These are phyloP conservation scores for Sphenopsis melanotis DNA, from an alignment of 2,797 vertebrate species.

Conservation along the genomic window DNA sequence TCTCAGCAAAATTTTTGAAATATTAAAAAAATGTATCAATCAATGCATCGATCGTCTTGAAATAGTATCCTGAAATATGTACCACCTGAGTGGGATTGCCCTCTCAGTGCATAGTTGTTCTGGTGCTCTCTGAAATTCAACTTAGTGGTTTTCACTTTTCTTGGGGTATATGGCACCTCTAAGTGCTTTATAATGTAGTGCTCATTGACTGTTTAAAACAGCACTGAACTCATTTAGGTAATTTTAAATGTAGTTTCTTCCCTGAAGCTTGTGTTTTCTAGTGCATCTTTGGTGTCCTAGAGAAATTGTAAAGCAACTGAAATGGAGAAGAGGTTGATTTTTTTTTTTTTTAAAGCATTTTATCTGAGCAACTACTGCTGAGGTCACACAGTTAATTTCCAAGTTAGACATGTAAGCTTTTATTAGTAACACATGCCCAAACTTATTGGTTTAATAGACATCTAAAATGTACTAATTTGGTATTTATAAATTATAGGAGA, in stretches of 20 bases:
- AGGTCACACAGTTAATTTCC: neutral
- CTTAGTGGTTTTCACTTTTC: neutral
- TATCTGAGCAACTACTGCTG: neutral
- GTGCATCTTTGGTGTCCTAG: neutral
- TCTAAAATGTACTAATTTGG: neutral
- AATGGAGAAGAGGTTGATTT: neutral
- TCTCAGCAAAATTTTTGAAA: neutral
- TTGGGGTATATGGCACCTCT: neutral
- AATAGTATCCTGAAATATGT: neutral
- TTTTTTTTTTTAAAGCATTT: neutral
- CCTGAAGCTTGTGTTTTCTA: neutral
- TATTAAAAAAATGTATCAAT: neutral
- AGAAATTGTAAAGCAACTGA: neutral
- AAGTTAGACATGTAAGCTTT: neutral
- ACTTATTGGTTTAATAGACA: neutral
- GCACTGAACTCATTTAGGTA: neutral
- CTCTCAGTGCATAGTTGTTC: neutral
- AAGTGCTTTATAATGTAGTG: fast-evolving
- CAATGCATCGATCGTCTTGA: neutral
- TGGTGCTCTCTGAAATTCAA: neutral
- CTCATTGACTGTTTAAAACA: neutral
- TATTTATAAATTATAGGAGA: neutral
- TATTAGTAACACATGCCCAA: neutral
- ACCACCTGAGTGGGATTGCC: neutral
- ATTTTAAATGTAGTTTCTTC: neutral